Conservation (phyloP, 2,888 invertebrate species). For the Parnassius mnemosyne region DNA sequence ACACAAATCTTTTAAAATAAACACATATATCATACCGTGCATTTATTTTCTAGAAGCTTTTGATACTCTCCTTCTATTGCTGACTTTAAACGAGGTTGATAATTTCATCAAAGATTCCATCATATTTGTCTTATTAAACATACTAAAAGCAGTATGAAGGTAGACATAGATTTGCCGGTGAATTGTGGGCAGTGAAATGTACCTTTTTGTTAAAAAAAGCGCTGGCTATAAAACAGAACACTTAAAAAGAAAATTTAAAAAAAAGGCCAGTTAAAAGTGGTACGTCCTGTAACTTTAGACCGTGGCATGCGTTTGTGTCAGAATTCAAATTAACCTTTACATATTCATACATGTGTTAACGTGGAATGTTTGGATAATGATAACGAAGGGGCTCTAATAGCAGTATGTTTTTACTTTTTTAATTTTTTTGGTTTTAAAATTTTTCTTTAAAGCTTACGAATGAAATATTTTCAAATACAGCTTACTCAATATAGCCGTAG, state of each 20-base stretch:
- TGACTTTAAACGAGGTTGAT: no score
- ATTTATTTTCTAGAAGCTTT: no score
- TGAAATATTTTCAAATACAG: no score
- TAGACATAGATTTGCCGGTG: no score
- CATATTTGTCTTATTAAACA: no score
- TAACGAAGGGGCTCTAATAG: conserved; percentile 15
- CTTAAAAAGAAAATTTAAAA: conserved; percentile 13
- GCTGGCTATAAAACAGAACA: conserved; percentile 4
- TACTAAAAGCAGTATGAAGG: no score
- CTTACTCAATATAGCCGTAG: no score
- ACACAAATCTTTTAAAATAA: no score
- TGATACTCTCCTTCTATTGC: no score
- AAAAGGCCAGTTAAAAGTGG: conserved; percentile 7
- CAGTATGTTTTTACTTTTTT: conserved; percentile 7
- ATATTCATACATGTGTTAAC: conserved; percentile 27
- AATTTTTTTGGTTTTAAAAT: neutral
- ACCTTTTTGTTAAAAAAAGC: neutral
- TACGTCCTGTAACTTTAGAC: conserved; percentile 17
- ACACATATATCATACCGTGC: no score
- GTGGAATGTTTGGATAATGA: conserved; percentile 21
- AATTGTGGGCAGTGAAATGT: neutral
- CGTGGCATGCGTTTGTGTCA: conserved; percentile 21
- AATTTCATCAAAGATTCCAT: no score
- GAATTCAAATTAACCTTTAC: conserved; percentile 27
- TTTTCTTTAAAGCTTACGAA: neutral